Conservation (phyloP, 2,797 vertebrate genomes). For the Nyctibius grandis region DNA sequence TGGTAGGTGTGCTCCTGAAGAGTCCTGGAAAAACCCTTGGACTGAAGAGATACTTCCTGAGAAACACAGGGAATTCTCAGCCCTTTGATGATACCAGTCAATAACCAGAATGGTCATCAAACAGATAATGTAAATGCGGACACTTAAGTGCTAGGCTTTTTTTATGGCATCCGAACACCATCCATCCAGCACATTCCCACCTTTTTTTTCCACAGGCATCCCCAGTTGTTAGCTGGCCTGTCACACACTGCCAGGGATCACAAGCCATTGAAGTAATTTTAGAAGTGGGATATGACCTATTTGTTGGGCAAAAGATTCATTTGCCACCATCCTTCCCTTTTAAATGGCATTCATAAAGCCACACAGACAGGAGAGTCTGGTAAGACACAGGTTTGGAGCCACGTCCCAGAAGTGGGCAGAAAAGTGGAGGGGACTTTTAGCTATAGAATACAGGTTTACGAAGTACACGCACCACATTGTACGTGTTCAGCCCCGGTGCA, state of each 20-base stretch:
- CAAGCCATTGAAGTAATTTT: not conserved
- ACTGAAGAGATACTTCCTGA: not conserved
- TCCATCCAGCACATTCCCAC: not conserved
- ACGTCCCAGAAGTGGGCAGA: not conserved
- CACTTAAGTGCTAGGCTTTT: not conserved
- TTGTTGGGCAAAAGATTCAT: not conserved
- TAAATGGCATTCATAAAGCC: not conserved
- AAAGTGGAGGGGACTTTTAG: slow-evolving; percentile 39
- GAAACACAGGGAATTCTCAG: not conserved
- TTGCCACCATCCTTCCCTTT: not conserved
- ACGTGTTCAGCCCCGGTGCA: slow-evolving; percentile 91
- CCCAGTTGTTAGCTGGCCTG: not conserved
- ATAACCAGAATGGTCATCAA: not conserved
- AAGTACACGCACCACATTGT: slow-evolving; percentile 84
- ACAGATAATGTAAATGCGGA: not conserved
- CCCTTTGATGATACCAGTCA: not conserved
- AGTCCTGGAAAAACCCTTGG: not conserved
- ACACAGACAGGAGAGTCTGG: not conserved
- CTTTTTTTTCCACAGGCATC: not conserved
- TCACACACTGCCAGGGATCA: not conserved
- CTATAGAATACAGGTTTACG: slow-evolving; percentile 81
- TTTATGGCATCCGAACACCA: not conserved
- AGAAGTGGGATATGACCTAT: not conserved
- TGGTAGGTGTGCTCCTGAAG: not conserved
- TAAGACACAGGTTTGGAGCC: not conserved